Evolutionary conservation across 2,888 invertebrate species (phyloP), one percentile per base, ranked within the genome.

Genomic region (Xestia rhomboidea): DNA sequence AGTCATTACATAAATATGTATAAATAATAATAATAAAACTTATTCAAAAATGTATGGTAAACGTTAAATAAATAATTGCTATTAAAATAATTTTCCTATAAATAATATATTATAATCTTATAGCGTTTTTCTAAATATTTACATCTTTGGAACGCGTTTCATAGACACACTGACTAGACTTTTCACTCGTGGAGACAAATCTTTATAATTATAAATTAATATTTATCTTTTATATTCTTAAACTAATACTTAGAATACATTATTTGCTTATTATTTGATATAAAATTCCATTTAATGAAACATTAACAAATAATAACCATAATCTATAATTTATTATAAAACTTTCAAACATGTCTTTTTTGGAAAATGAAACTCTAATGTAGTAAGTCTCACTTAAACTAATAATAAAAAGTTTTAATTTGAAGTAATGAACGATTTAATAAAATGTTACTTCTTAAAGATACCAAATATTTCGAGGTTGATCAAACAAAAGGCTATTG

Each of bases 141-240:
- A 88, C 88, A 93, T 96, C 96, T 96, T 96, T 96, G 96, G 96
- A 96, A 96, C 96, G 96, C 96, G 95, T 96, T 95, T 84, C 95
- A 88, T 93, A 93, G 89, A 94, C 96, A 96, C 96, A 96, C 96
- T 96, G 96, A 96, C 96, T 96, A 96, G 96, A 95, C 92, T 94
- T 90, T 94, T 90, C 94, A 96, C 96, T 95, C 96, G 82, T 72
- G 68, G 90, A 69, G 67, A 77, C 79, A 84, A 71, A 79, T 84
- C 82, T 76, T 75, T 73, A 63, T 69, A 68, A 87, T 62, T 62
- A 70, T 88, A 81, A 79, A 86, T 83, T 78, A 85, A 82, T 80
- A 84, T 85, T 86, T 75, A 84, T 79, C 68, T 76, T 54, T 64
- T 34, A 54, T 75, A 77, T 68, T 64, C 63, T 63, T 74, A 79